Percentiles rank a stretch among this genome's conserved stretches.
These are phyloP conservation scores for Enteromius unitaeniatus DNA, from an alignment of 2,797 vertebrate genomes.

Conservation along the genomic window DNA sequence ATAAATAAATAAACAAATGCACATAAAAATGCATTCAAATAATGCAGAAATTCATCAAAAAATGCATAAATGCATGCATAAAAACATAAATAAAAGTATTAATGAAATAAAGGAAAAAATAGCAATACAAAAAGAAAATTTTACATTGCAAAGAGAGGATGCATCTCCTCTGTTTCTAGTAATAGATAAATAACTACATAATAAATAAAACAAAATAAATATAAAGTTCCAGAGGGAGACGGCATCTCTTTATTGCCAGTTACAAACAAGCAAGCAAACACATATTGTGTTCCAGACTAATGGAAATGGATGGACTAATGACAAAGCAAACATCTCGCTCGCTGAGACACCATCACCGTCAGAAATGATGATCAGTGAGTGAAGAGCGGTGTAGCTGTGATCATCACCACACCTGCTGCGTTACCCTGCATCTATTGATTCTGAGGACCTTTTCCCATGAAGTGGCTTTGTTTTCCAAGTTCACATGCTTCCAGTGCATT, in stretches of 20 bases:
- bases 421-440: background rate
- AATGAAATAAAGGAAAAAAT: too few species aligned
- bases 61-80: background rate
- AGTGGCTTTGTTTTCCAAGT: background rate
- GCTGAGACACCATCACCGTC: background rate
- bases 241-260: background rate
- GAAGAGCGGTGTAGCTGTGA: background rate
- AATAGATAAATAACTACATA: background rate
- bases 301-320: background rate
- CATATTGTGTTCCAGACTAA: background rate
- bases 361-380: constrained; percentile 1
- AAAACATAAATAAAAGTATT: background rate
- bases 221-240: background rate
- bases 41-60: background rate
- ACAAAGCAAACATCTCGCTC: background rate
- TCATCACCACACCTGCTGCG: background rate
- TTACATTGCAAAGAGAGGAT: background rate
- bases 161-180: background rate
- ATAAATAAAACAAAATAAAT: background rate
- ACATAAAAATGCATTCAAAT: background rate
- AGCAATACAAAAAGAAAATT: background rate
- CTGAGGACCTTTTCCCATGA: background rate
- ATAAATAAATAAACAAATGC: background rate
- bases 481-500: background rate
- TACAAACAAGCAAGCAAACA: background rate